Conservation (phyloP, 2,113 vertebrate species). For the Cisticola juncidis region DNA sequence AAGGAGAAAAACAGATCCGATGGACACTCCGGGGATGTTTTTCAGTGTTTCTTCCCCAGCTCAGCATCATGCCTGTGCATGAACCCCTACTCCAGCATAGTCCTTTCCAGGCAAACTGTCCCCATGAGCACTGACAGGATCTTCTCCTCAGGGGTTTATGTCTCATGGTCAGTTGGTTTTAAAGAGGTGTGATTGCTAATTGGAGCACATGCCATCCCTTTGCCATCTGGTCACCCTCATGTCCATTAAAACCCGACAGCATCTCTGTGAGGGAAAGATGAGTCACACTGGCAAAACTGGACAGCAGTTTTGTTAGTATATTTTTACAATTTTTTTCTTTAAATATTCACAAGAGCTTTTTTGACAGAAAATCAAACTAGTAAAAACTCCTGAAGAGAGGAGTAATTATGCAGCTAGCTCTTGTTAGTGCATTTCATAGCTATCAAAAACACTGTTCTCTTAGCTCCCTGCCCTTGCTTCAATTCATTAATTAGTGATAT, state of each 20-base stretch:
- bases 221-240: rapidly evolving
- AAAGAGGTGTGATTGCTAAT: not conserved
- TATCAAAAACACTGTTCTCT: not conserved
- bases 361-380: not conserved
- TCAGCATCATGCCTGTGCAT: not conserved
- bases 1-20: not conserved
- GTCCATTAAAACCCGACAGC: not conserved
- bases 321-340: not conserved
- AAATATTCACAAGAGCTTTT: not conserved
- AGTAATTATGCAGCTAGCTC: not conserved
- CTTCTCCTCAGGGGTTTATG: not conserved
- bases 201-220: not conserved
- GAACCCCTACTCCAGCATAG: not conserved
- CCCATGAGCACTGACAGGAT: not conserved
- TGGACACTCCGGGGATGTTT: not conserved
- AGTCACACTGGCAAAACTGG: not conserved
- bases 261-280: not conserved
- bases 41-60: not conserved
- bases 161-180: not conserved
- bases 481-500: constrained; percentile 19
- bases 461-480: not conserved
- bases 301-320: not conserved
- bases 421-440: not conserved
- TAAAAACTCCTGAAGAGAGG: not conserved
- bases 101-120: not conserved